These are phyloP conservation scores for Zapornia atra DNA, from an alignment of 2,113 vertebrate genomes.

Conservation along the genomic window DNA sequence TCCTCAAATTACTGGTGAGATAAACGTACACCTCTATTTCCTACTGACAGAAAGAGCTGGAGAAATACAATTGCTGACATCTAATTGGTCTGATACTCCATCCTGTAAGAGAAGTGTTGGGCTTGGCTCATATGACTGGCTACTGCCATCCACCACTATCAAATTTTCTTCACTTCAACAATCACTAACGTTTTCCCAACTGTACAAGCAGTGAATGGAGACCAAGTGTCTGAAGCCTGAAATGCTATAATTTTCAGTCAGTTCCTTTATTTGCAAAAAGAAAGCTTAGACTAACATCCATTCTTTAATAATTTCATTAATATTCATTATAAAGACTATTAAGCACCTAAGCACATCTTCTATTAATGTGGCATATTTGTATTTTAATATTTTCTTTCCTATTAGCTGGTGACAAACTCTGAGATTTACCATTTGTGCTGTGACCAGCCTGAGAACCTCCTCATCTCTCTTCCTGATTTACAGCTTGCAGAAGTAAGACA, in stretches of 20 bases:
- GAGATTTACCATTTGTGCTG: neutral
- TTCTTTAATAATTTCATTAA: neutral
- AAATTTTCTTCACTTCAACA: neutral
- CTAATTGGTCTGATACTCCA: neutral
- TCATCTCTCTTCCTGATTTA: slow-evolving; percentile 25
- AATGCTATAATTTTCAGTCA: neutral
- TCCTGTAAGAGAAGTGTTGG: too few species aligned
- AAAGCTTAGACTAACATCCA: neutral
- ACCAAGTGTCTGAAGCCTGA: neutral
- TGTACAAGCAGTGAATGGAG: neutral
- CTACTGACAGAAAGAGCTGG: neutral
- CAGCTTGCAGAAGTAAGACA: neutral
- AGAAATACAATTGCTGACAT: neutral
- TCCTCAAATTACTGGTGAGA: neutral
- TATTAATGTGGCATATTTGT: neutral
- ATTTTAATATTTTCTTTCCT: neutral
- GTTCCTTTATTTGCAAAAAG: neutral
- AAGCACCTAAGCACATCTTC: neutral
- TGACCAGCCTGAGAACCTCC: neutral
- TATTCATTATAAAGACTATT: neutral
- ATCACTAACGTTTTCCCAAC: neutral
- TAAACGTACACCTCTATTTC: neutral
- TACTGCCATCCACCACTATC: neutral
- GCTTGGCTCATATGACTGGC: neutral
- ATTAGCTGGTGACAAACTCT: neutral